Evolutionary conservation across 2,113 vertebrate species (phyloP).

Genomic region (Pogonocichla stellata): DNA sequence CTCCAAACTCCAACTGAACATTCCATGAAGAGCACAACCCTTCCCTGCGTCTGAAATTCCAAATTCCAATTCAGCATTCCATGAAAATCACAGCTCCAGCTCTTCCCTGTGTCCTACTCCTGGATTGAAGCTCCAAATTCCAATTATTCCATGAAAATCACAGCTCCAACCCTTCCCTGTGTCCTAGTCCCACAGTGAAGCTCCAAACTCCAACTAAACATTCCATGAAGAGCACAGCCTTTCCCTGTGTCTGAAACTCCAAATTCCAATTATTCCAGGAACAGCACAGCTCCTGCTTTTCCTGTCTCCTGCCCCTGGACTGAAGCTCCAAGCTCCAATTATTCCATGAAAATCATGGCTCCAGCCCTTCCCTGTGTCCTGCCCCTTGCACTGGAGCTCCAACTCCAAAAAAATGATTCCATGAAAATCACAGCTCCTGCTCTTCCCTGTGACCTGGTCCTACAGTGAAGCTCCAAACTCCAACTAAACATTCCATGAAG

Average conservation of each 20-base stretch:
- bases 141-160: not conserved
- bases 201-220: too few relatives aligned
- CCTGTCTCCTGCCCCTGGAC: fast-evolving
- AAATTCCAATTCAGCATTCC: not conserved
- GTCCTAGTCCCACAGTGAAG: too few relatives aligned
- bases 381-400: too few relatives aligned
- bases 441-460: not conserved
- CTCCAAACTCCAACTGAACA: not conserved
- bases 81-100: not conserved
- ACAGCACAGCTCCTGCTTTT: not conserved
- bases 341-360: not conserved
- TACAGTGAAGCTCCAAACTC: not conserved
- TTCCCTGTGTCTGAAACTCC: too few relatives aligned
- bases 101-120: too few relatives aligned
- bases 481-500: not conserved
- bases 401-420: too few relatives aligned
- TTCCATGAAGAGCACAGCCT: too few relatives aligned
- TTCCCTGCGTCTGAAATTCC: not conserved
- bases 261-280: not conserved
- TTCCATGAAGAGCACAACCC: not conserved
- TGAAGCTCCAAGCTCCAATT: not conserved
- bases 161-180: not conserved
- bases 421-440: too few relatives aligned
- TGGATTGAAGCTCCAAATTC: too few relatives aligned
- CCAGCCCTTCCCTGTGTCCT: not conserved